Evolutionary conservation across 2,888 invertebrate species (phyloP).

Genomic region (Rotaria macrura): DNA sequence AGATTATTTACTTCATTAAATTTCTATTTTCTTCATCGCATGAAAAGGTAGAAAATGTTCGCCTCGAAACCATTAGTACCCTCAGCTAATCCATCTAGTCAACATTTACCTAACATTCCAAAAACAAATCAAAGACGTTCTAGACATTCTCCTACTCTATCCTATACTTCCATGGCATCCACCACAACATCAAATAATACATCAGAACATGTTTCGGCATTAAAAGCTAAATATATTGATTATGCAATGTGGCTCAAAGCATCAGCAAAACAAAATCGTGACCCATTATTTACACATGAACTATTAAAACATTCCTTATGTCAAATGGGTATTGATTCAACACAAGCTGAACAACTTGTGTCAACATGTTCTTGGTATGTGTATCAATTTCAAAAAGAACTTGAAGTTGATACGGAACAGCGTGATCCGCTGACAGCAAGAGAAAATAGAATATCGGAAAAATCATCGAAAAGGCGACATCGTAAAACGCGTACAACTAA

Average conservation of each 20-base stretch:
- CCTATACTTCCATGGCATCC: background rate
- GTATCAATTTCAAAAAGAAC: conserved; percentile 18
- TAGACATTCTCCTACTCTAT: background rate
- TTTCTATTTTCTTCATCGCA: background rate
- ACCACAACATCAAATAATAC: background rate
- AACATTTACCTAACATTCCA: background rate
- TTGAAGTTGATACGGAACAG: background rate
- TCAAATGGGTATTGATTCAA: conserved; percentile 2
- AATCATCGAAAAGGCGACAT: background rate
- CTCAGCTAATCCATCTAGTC: background rate
- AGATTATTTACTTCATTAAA: background rate
- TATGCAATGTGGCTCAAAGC: background rate
- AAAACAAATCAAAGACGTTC: background rate
- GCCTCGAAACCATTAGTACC: background rate
- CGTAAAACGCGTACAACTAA: background rate
- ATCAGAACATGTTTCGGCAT: background rate
- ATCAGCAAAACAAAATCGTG: background rate
- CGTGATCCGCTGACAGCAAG: background rate
- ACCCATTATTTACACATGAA: background rate
- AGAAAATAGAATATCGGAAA: background rate
- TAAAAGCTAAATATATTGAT: conserved; percentile 4
- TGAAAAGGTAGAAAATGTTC: background rate
- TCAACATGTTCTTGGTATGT: conserved; percentile 17
- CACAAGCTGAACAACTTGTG: background rate
- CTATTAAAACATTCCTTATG: background rate